phyloP scores from a whole-genome alignment of 2,888 invertebrate species.

The Hyles lineata region DNA sequence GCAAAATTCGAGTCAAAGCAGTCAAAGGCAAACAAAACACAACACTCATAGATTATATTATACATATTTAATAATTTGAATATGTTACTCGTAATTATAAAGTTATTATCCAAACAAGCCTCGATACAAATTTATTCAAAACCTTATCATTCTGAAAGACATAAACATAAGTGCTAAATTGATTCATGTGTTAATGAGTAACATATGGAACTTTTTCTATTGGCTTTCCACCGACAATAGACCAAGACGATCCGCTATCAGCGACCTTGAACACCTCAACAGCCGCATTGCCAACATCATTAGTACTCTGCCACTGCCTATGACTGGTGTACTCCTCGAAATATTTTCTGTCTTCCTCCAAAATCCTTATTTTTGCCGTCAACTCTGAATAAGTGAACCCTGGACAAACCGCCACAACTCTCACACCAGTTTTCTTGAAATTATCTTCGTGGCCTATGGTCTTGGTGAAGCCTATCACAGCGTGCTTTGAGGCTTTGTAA shows the following conservation, averaged over 20 bases:
- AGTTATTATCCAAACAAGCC: no score
- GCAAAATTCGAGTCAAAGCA: no score
- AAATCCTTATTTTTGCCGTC: constrained; percentile 41
- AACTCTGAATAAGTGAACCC: constrained; percentile 77
- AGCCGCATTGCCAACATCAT: constrained; percentile 59
- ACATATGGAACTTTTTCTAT: constrained; percentile 23
- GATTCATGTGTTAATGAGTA: background rate
- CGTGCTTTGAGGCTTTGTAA: constrained; percentile 76
- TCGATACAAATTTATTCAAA: no score
- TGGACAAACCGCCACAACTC: constrained; percentile 43
- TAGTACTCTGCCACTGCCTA: constrained; percentile 58
- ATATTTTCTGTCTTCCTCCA: constrained; percentile 42
- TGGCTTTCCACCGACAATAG: constrained; percentile 72
- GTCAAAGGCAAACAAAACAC: no score
- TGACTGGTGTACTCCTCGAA: constrained; percentile 39
- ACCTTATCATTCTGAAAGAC: no score
- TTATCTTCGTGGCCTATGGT: constrained; percentile 67
- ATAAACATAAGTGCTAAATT: no score
- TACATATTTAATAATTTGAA: no score
- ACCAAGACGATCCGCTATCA: constrained; percentile 82
- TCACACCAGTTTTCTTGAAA: constrained; percentile 65
- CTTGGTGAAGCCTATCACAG: constrained; percentile 72
- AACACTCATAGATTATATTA: no score
- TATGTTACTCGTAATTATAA: no score
- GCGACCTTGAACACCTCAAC: constrained; percentile 65